Percentiles rank a stretch among this genome's conserved stretches.
Evolutionary conservation across 2,113 vertebrate species (phyloP).

Genomic region (Anser cygnoides): DNA sequence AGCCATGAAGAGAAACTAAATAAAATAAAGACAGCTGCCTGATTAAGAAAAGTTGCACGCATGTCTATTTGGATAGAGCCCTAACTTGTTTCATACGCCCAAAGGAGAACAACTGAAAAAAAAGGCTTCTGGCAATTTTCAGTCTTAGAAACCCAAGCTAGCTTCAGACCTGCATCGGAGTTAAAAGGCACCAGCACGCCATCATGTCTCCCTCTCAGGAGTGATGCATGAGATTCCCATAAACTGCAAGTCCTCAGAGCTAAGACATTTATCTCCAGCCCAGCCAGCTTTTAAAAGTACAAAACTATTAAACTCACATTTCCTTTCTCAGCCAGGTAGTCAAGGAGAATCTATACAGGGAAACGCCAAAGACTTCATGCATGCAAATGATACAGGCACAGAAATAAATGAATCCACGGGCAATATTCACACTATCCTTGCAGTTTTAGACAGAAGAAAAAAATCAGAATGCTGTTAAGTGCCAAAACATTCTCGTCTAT

Average conservation of each 20-base stretch:
- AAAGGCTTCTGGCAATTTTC: background rate
- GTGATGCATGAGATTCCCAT: background rate
- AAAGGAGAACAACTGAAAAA: background rate
- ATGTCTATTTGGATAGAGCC: background rate
- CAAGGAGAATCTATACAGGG: slow-evolving; percentile 48
- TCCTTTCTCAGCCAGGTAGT: slow-evolving; percentile 17
- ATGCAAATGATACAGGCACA: background rate
- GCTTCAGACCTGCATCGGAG: background rate
- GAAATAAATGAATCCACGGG: slow-evolving; percentile 12
- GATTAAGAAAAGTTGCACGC: background rate
- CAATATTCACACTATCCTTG: background rate
- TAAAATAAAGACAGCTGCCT: background rate
- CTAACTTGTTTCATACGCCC: background rate
- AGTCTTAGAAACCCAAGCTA: background rate
- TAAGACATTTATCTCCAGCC: background rate
- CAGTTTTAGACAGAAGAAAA: background rate
- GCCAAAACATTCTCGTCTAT: background rate
- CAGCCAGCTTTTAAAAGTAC: slow-evolving; percentile 19
- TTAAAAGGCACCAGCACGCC: background rate
- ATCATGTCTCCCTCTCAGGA: background rate
- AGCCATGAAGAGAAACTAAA: background rate
- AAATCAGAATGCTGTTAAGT: background rate
- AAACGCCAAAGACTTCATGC: background rate
- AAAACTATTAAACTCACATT: slow-evolving; percentile 35
- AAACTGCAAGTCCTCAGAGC: background rate